Evolutionary conservation across 2,797 vertebrate species (phyloP), one percentile per base, ranked within the genome.

Genomic region (Acrocephalus scirpaceus): DNA sequence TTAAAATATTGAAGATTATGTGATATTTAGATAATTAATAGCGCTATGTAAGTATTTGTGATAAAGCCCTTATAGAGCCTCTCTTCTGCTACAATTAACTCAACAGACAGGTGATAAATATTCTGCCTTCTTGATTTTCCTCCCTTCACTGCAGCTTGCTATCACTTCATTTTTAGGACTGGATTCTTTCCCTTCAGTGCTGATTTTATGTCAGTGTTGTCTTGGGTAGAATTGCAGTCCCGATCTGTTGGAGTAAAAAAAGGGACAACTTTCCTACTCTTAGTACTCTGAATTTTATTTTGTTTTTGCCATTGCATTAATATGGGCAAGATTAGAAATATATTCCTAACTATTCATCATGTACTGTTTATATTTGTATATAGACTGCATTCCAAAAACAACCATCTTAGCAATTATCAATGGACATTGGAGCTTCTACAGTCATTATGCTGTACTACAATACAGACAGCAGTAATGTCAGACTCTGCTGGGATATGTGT

Each of bases 291-390:
- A 38, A 69, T 6, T 50, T 86, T 78, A 5, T 64, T 62, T 40
- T 69, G 18, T 3, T 88, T 30, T 88, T 83, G 81, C 11, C 34
- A 9, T 75, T 96, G 18, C 19, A 44, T 76, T 89, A 90, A 95
- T 78, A 13, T 47, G 57, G 69, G 36, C 9, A 92, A 85, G 20
- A 92, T 48, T 19, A 96, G 95, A 94, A 96, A 86, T 47, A 20
- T 50, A 83, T 91, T 86, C 17, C 34, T 78, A 89, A 85, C 65
- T 23, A 92, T 93, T 92, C 84, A 54, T 71, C 58, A 26, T 30
- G 2, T 4, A 36, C 14, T 90, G 44, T 51, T 27, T 93, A 10
- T 76, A 71, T 29, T 58, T 50, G 8, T 53, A 82, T 45, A 79
- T 36, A 70, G 34, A 57, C 20, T 47, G 14, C 80, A 94, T 84